phyloP scores from a whole-genome alignment of 1,140 invertebrate species.

The Caerostris darwini region DNA sequence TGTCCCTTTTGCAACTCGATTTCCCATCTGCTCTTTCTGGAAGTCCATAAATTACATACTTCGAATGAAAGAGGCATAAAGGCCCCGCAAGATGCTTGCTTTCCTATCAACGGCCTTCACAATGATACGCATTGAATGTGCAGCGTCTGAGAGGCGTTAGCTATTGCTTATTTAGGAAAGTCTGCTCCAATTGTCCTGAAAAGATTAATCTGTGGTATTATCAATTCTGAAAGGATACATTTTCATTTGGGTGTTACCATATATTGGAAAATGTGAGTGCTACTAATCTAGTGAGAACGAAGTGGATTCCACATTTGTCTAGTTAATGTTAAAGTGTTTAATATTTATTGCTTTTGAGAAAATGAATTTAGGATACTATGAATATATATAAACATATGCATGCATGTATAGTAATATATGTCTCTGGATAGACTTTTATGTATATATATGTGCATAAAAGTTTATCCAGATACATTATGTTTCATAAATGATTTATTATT shows the following conservation, averaged over 20 bases:
- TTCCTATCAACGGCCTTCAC: background rate
- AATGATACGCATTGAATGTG: background rate
- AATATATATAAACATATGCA: no score
- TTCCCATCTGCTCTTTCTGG: background rate
- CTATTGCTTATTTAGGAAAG: background rate
- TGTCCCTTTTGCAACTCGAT: background rate
- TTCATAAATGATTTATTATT: no score
- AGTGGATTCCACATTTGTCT: no score
- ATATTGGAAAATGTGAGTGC: no score
- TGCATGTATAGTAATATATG: no score
- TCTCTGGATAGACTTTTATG: no score
- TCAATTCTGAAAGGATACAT: background rate
- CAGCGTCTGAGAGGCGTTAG: background rate
- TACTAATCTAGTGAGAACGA: no score
- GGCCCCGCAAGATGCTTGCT: background rate
- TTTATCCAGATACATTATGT: no score
- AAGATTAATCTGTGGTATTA: background rate
- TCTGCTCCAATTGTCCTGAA: background rate
- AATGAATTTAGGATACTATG: no score
- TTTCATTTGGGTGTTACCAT: background rate
- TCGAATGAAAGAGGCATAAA: background rate
- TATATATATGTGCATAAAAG: no score
- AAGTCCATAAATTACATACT: background rate
- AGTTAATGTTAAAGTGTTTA: no score
- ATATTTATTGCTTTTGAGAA: no score